Evolutionary conservation across 2,113 vertebrate species (phyloP).

Genomic region (Laterallus jamaicensis): DNA sequence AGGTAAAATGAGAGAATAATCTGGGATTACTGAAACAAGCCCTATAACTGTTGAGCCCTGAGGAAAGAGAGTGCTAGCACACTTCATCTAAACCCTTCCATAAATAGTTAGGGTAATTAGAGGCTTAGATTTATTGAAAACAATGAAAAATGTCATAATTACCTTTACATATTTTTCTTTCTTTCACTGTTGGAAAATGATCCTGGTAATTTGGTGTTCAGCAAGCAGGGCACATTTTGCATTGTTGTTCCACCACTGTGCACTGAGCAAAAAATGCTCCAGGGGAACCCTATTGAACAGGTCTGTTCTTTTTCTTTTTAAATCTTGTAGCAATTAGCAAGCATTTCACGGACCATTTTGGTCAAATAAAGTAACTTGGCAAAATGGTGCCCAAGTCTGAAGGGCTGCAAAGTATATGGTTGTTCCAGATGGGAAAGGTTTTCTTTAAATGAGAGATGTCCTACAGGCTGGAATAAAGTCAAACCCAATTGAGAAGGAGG

Average conservation of each 20-base stretch:
- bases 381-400: constrained; percentile 69
- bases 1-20: constrained; percentile 60
- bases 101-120: constrained; percentile 72
- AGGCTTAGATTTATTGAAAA: constrained; percentile 78
- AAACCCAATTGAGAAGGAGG: background rate
- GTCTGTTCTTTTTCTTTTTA: constrained; percentile 67
- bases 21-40: constrained; percentile 55
- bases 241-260: constrained; percentile 51
- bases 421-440: constrained; percentile 63
- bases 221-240: constrained; percentile 64
- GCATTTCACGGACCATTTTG: constrained; percentile 87
- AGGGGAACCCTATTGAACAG: constrained; percentile 27
- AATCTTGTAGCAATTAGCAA: constrained; percentile 85
- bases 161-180: constrained; percentile 77
- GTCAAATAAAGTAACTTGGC: constrained; percentile 74
- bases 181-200: constrained; percentile 75
- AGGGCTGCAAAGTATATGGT: constrained; percentile 64
- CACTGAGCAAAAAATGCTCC: constrained; percentile 46
- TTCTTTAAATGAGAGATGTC: constrained; percentile 30
- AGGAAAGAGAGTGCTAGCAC: constrained; percentile 54
- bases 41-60: constrained; percentile 49
- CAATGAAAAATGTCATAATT: constrained; percentile 81
- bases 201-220: constrained; percentile 74
- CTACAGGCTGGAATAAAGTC: constrained; percentile 23
- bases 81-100: constrained; percentile 47